Percentiles rank a stretch among this genome's conserved stretches.
Conservation (phyloP, 2,888 invertebrate species). For the Xanthia icteritia region DNA sequence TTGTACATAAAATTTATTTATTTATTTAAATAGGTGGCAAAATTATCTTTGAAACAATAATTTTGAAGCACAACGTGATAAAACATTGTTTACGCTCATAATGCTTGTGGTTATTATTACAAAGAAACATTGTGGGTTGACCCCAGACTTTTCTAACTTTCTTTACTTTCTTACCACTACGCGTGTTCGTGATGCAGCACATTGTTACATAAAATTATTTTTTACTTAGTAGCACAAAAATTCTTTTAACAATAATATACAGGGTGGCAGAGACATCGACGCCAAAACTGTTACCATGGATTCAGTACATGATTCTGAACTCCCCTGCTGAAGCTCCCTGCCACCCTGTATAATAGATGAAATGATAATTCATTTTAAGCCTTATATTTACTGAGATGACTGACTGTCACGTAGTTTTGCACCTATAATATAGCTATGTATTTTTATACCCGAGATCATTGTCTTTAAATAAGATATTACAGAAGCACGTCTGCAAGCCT, state of each 20-base stretch:
- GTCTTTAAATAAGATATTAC: constrained; percentile 13
- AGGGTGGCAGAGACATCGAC: no score
- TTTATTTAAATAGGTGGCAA: constrained; percentile 5
- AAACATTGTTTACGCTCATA: constrained; percentile 53
- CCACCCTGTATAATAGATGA: constrained; percentile 7
- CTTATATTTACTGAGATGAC: constrained; percentile 18
- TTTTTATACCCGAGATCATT: not conserved
- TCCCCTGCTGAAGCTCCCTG: no score
- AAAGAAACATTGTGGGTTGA: constrained; percentile 65
- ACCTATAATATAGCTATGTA: not conserved
- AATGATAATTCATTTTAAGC: constrained; percentile 15
- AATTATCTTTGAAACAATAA: constrained; percentile 31
- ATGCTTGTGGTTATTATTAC: constrained; percentile 65
- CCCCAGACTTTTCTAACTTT: constrained; percentile 71
- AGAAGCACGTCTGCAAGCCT: constrained; percentile 4
- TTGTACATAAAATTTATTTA: constrained; percentile 17
- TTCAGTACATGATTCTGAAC: no score
- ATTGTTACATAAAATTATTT: constrained; percentile 55
- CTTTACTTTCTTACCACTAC: constrained; percentile 67
- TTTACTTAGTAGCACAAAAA: constrained; percentile 45
- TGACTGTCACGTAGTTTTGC: constrained; percentile 30
- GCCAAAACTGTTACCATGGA: no score
- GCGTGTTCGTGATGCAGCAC: constrained; percentile 55
- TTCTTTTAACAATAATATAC: not conserved
- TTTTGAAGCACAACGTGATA: constrained; percentile 44